phyloP scores from a whole-genome alignment of 1,140 invertebrate genomes.

The Nilaparvata lugens region DNA sequence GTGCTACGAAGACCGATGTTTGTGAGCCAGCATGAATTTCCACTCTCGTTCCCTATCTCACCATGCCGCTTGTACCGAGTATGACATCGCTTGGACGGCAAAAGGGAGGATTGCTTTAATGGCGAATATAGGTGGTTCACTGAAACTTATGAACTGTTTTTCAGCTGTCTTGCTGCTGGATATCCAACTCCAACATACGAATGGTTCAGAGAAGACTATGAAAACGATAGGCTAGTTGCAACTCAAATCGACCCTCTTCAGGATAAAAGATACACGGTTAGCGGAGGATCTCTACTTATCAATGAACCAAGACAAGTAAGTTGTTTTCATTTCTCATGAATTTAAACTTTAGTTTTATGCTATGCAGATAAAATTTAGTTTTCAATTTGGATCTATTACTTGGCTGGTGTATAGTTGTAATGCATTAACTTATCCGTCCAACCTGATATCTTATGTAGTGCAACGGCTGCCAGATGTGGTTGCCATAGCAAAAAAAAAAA shows the following conservation, averaged over 20 bases:
- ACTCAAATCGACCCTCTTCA: slow-evolving; percentile 64
- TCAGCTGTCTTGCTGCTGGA: slow-evolving; percentile 71
- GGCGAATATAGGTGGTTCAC: too few relatives aligned
- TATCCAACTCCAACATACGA: slow-evolving; percentile 84
- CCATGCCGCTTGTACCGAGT: too few relatives aligned
- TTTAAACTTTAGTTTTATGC: neutral
- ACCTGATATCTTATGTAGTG: too few relatives aligned
- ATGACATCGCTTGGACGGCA: too few relatives aligned
- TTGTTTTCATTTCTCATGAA: neutral
- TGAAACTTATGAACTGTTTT: slow-evolving; percentile 9
- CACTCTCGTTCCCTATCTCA: too few relatives aligned
- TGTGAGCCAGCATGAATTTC: too few relatives aligned
- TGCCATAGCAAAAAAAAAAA: too few relatives aligned
- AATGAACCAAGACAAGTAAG: slow-evolving; percentile 65
- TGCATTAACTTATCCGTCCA: too few relatives aligned
- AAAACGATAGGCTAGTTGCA: slow-evolving; percentile 60
- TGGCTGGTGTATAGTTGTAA: too few relatives aligned
- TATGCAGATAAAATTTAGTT: neutral
- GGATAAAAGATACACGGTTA: slow-evolving; percentile 71
- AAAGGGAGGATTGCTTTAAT: too few relatives aligned
- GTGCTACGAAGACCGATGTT: too few relatives aligned
- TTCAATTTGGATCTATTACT: neutral
- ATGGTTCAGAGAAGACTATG: slow-evolving; percentile 85
- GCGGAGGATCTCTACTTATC: slow-evolving; percentile 85
- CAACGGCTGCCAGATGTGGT: too few relatives aligned